phyloP scores from a whole-genome alignment of 2,797 vertebrate species.

The Botia almorhae region DNA sequence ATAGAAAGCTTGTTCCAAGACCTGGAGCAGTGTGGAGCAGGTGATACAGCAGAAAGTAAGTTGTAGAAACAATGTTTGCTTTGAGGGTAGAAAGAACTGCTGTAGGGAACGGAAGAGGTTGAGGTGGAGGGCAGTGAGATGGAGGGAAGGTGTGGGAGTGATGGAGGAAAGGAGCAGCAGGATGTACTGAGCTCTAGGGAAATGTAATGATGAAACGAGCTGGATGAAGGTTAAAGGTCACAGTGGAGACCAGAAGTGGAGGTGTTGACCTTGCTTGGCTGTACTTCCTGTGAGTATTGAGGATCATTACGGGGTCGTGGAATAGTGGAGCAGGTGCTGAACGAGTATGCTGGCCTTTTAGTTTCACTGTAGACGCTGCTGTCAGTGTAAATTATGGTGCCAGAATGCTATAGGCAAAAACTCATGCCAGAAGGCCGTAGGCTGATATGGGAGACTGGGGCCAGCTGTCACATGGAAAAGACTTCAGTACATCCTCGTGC shows the following conservation, averaged over 20 bases:
- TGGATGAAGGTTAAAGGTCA: constrained; percentile 53
- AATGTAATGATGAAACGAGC: constrained; percentile 50
- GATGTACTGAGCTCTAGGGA: constrained; percentile 52
- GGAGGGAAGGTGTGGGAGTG: constrained; percentile 21
- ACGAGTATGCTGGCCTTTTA: constrained; percentile 24
- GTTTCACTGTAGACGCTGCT: constrained; percentile 16
- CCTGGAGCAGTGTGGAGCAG: constrained; percentile 4
- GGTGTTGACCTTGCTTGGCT: constrained; percentile 47
- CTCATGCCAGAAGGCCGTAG: background rate
- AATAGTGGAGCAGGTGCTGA: constrained; percentile 43
- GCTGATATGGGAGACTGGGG: background rate
- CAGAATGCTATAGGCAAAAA: background rate
- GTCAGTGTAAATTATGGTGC: constrained; percentile 7
- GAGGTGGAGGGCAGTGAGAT: constrained; percentile 44
- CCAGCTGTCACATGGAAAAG: background rate
- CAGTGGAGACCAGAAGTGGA: constrained; percentile 32
- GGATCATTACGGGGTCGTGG: constrained; percentile 45
- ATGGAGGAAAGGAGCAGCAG: constrained; percentile 34
- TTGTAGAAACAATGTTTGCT: constrained; percentile 30
- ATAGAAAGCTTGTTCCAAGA: no score
- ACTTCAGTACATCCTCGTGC: no score
- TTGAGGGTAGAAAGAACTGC: constrained; percentile 25
- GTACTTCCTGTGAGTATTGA: constrained; percentile 32
- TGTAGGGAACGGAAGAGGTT: constrained; percentile 27
- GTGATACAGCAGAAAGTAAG: constrained; percentile 31